phyloP scores from a whole-genome alignment of 2,888 invertebrate genomes.

The Nyleta sp. region DNA sequence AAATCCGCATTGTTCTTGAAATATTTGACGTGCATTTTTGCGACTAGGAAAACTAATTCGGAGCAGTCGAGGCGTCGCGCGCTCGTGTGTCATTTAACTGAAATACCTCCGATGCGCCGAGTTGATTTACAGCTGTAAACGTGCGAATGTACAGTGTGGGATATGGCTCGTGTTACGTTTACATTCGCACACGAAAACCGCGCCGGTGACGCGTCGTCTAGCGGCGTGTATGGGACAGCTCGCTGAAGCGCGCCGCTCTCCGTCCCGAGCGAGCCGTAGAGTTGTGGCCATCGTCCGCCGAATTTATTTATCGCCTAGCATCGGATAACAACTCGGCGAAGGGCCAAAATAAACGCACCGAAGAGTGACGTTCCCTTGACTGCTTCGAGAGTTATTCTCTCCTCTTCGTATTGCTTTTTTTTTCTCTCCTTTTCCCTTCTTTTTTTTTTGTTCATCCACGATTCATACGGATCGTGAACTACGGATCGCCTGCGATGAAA shows the following conservation, averaged over 20 bases:
- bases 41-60: constrained; percentile 55
- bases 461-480: constrained; percentile 6
- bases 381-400: constrained; percentile 52
- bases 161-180: constrained; percentile 58
- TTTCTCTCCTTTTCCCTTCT: constrained; percentile 1
- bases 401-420: constrained; percentile 37
- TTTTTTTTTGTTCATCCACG: constrained; percentile 6
- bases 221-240: constrained; percentile 55
- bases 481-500: constrained; percentile 20
- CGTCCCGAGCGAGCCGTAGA: constrained; percentile 69
- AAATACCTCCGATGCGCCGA: constrained; percentile 79
- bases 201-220: constrained; percentile 58
- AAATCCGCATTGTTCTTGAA: constrained; percentile 49
- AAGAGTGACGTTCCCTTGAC: constrained; percentile 54
- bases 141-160: constrained; percentile 54
- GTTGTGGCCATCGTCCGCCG: constrained; percentile 76
- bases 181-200: constrained; percentile 59
- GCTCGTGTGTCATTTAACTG: constrained; percentile 80
- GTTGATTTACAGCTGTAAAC: constrained; percentile 78
- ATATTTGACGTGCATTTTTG: constrained; percentile 49
- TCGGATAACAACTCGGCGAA: constrained; percentile 63
- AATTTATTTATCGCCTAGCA: constrained; percentile 77
- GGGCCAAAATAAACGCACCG: constrained; percentile 62
- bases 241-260: constrained; percentile 57
- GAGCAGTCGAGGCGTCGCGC: constrained; percentile 38